Conservation (phyloP, 2,113 vertebrate genomes). For the Gnathonemus echidnorhynchus region DNA sequence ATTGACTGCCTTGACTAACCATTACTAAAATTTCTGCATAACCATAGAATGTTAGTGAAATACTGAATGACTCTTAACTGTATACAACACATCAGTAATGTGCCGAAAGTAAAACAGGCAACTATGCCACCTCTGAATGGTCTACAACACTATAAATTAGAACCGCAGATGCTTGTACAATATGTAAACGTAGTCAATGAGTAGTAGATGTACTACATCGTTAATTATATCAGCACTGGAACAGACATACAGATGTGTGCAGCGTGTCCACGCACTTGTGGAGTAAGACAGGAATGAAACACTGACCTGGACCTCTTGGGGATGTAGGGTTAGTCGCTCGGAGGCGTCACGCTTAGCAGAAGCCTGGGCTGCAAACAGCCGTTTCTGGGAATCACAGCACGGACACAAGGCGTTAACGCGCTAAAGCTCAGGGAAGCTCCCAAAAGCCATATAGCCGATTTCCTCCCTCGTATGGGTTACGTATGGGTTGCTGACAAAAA, state of each 20-base stretch:
- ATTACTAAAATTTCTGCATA: background rate
- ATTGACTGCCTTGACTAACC: background rate
- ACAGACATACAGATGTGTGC: background rate
- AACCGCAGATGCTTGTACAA: background rate
- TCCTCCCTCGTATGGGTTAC: background rate
- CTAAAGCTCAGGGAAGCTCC: background rate
- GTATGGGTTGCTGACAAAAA: background rate
- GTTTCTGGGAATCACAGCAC: constrained; percentile 63
- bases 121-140: background rate
- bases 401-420: constrained; percentile 21
- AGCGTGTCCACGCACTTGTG: background rate
- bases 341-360: constrained; percentile 67
- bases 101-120: background rate
- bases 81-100: background rate
- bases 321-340: constrained; percentile 54
- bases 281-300: constrained; percentile 26
- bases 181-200: background rate
- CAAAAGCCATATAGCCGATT: background rate
- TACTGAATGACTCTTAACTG: background rate
- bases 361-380: constrained; percentile 82
- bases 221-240: background rate
- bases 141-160: background rate
- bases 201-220: background rate
- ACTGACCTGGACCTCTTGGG: constrained; percentile 86
- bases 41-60: background rate